Evolutionary conservation across 2,888 invertebrate species (phyloP).

Genomic region (Epinotia bilunana): DNA sequence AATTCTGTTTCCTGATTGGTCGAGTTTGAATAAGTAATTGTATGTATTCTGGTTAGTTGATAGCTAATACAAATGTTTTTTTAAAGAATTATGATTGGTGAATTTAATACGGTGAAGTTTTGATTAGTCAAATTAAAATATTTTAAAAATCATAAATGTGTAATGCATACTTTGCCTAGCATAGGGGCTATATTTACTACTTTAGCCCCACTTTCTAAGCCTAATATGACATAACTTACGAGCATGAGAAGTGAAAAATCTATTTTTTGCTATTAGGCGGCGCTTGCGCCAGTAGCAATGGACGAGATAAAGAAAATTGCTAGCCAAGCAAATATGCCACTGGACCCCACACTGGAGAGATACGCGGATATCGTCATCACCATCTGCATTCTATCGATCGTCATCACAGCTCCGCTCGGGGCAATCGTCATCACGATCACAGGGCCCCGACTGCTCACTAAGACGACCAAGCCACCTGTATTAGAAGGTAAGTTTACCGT

Average conservation of each 20-base stretch:
- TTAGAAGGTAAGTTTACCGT: constrained; percentile 81
- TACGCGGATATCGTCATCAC: constrained; percentile 90
- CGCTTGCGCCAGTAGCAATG: constrained; percentile 90
- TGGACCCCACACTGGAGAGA: constrained; percentile 75
- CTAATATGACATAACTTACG: too few species aligned
- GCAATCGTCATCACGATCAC: constrained; percentile 92
- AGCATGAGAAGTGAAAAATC: neutral
- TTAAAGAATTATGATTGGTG: too few species aligned
- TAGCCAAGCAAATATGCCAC: constrained; percentile 58
- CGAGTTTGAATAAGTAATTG: too few species aligned
- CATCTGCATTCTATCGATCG: constrained; percentile 91
- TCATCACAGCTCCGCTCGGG: constrained; percentile 93
- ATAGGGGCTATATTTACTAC: too few species aligned
- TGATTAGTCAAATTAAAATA: too few species aligned
- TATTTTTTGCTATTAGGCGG: constrained; percentile 84
- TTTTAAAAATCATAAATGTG: too few species aligned
- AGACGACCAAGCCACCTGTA: constrained; percentile 88
- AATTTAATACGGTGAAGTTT: too few species aligned
- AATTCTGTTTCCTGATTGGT: too few species aligned
- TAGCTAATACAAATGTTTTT: too few species aligned
- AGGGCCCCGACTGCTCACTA: constrained; percentile 90
- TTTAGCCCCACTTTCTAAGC: too few species aligned
- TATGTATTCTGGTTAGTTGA: too few species aligned
- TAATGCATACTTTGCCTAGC: too few species aligned
- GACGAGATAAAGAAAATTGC: constrained; percentile 84